Evolutionary conservation across 92 coral and sea anemone genomes (phyloP), one percentile per base, ranked within the genome.

Genomic region (Micromussa lordhowensis): DNA sequence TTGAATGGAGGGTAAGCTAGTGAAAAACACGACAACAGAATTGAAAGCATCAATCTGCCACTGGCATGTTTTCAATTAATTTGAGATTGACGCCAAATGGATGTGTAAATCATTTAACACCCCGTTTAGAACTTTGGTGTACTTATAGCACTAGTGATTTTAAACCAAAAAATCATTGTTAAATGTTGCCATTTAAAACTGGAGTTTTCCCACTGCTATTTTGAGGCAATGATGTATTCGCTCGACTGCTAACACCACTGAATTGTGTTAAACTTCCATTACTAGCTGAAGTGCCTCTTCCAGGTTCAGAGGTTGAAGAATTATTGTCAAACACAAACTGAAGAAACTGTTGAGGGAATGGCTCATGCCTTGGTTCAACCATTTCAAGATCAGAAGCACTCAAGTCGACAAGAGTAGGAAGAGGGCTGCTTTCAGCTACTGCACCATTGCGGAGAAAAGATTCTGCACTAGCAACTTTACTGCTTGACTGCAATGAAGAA

Each of bases 321-420:
- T n/a, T 77, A 63, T n/a, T 77, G 85, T 95, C 98, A 87, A 95
- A 95, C 34, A 90, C 96, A 86, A 95, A 95, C 82, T 94, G 98
- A 16, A 95, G 89, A 85, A 93, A 95, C 82, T 95, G 92, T 51
- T 95, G 98, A 17, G 98, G 98, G 26, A 86, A 90, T 26, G 98
- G 96, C 32, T 91, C 92, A 58, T 80, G 91, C 87, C 96, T 91
- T 71, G 95, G 76, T 78, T 89, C 92, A 28, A 92, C 84, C 86
- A 92, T 76, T 73, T 95, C 98, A 68, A 88, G 78, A 21, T 95
- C 98, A 19, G 91, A 84, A 19, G 92, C 68, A 73, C 90, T 82
- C 22, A 88, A 44, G 78, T 93, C 89, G 34, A 91, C 87, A 70
- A 92, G 87, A 7, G 92, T 77, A 30, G 88, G 83, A 61, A 78